phyloP scores from a whole-genome alignment of 2,113 vertebrate genomes.

The Calcarius ornatus region DNA sequence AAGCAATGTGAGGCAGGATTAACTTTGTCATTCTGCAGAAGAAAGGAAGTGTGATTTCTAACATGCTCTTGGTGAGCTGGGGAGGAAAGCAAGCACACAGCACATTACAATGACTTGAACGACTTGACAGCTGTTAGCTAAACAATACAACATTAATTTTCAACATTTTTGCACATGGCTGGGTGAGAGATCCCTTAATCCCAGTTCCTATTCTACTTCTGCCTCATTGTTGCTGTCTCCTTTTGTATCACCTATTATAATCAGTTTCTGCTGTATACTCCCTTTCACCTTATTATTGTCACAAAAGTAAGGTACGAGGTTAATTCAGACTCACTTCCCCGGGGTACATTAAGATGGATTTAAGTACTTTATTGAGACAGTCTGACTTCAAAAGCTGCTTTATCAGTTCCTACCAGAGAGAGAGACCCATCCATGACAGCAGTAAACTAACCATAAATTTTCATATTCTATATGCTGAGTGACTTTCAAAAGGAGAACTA shows the following conservation, averaged over 20 bases:
- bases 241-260: conserved; percentile 68
- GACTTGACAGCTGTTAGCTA: conserved; percentile 74
- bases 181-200: conserved; percentile 76
- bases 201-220: conserved; percentile 70
- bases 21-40: conserved; percentile 68
- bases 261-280: conserved; percentile 62
- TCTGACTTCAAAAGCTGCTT: conserved; percentile 75
- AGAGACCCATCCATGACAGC: conserved; percentile 65
- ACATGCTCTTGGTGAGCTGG: conserved; percentile 35
- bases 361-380: conserved; percentile 72
- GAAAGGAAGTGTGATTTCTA: conserved; percentile 65
- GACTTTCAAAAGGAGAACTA: conserved; percentile 68
- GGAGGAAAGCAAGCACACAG: conserved; percentile 26
- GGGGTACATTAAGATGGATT: conserved; percentile 73
- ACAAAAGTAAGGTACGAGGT: conserved; percentile 67
- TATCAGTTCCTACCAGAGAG: conserved; percentile 74
- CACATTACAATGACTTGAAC: conserved; percentile 66
- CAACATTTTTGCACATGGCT: conserved; percentile 71
- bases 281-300: conserved; percentile 73
- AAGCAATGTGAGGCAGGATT: conserved; percentile 66
- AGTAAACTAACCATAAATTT: conserved; percentile 67
- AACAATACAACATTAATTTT: conserved; percentile 75
- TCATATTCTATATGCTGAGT: conserved; percentile 57
- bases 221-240: conserved; percentile 63
- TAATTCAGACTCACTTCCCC: conserved; percentile 73